Evolutionary conservation across 2,113 vertebrate species (phyloP).

Genomic region (Mirza zaza): DNA sequence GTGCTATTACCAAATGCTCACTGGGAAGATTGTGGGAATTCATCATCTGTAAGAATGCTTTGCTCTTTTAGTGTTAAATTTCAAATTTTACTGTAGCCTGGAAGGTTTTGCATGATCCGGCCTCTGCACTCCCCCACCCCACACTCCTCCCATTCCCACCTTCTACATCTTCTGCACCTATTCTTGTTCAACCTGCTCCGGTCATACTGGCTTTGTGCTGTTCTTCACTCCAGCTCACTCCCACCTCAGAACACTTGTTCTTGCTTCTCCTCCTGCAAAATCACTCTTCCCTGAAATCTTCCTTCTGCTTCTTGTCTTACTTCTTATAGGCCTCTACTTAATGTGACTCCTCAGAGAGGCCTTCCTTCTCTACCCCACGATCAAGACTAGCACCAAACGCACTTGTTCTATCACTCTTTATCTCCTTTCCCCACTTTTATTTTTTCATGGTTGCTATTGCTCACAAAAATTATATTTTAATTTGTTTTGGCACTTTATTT

Average conservation of each 20-base stretch:
- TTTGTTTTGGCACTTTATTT: not conserved
- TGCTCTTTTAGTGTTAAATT: not conserved
- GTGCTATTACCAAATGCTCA: not conserved
- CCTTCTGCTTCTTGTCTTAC: not conserved
- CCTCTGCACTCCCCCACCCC: rapidly evolving
- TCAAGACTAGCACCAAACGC: not conserved
- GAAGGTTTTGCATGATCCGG: not conserved
- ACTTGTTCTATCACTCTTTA: not conserved
- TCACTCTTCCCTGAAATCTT: not conserved
- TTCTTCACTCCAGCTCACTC: not conserved
- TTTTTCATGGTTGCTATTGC: not conserved
- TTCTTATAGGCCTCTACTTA: not conserved
- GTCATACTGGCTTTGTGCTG: rapidly evolving
- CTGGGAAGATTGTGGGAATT: not conserved
- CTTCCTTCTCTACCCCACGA: not conserved
- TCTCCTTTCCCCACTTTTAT: not conserved
- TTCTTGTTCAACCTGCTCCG: not conserved
- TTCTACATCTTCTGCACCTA: rapidly evolving
- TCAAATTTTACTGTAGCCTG: not conserved
- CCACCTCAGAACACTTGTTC: not conserved
- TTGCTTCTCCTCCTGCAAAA: not conserved
- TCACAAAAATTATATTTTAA: not conserved
- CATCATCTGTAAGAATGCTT: not conserved
- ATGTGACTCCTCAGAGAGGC: not conserved
- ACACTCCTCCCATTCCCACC: rapidly evolving